Percentiles rank a stretch among this genome's conserved stretches.
Evolutionary conservation across 2,888 invertebrate genomes (phyloP).

Genomic region (Tetropium fuscum): DNA sequence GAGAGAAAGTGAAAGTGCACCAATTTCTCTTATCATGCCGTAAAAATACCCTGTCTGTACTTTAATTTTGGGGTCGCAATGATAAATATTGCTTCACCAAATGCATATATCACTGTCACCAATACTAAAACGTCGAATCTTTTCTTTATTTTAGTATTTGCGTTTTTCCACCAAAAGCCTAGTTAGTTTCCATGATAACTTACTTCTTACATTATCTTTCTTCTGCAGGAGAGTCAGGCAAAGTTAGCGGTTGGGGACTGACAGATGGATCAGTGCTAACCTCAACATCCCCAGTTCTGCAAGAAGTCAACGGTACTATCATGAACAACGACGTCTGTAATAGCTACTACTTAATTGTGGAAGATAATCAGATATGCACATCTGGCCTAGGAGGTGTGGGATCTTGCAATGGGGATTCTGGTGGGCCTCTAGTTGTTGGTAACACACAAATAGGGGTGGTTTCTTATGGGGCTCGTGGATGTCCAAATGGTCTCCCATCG

Average conservation of each 20-base stretch:
- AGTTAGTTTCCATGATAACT: background rate
- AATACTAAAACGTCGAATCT: too few relatives aligned
- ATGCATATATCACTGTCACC: too few relatives aligned
- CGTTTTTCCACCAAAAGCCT: too few relatives aligned
- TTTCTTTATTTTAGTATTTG: too few relatives aligned
- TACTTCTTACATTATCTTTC: background rate
- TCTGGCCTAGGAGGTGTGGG: background rate
- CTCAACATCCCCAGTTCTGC: background rate
- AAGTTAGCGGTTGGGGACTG: background rate
- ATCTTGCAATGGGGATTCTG: conserved; percentile 3
- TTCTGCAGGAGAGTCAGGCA: background rate
- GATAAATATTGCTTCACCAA: too few relatives aligned
- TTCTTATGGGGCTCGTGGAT: background rate
- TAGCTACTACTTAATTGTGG: background rate
- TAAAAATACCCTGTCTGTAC: too few relatives aligned
- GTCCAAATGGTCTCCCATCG: background rate
- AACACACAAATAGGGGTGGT: background rate
- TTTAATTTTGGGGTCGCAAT: too few relatives aligned
- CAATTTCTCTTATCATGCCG: too few relatives aligned
- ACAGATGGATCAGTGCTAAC: background rate
- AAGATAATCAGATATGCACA: background rate
- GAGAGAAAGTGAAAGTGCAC: too few relatives aligned
- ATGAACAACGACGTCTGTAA: background rate
- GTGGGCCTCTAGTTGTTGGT: background rate
- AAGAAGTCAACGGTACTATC: background rate